Percentiles rank a stretch among this genome's conserved stretches.
These are phyloP conservation scores for Nesidiocoris tenuis DNA, from an alignment of 2,888 invertebrate species.

Conservation along the genomic window DNA sequence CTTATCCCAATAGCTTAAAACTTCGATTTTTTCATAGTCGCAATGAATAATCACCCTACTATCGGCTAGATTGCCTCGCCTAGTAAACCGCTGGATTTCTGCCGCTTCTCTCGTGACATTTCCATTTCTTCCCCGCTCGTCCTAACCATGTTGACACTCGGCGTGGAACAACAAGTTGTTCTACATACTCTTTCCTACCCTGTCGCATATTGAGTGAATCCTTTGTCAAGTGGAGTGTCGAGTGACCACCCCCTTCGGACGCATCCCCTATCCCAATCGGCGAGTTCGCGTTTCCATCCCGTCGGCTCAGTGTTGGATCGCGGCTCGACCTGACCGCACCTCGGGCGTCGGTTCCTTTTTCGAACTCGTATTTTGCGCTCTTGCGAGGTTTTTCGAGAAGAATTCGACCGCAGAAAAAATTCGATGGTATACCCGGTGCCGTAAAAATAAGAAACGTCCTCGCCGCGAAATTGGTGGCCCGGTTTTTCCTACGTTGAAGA, in stretches of 20 bases:
- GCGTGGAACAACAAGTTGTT: neutral
- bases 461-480: too few species aligned
- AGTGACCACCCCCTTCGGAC: neutral
- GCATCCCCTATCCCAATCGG: neutral
- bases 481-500: neutral
- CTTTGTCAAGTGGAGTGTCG: neutral
- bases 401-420: too few species aligned
- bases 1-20: too few species aligned
- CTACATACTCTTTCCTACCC: neutral
- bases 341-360: neutral
- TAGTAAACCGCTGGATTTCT: too few species aligned
- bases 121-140: neutral
- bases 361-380: neutral
- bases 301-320: neutral
- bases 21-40: too few species aligned
- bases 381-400: neutral
- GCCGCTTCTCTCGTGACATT: too few species aligned
- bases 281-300: neutral
- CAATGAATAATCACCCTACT: too few species aligned
- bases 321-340: neutral
- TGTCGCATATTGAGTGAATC: neutral
- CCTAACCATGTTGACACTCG: neutral
- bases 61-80: too few species aligned
- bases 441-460: too few species aligned
- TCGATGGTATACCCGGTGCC: too few species aligned